Conservation (phyloP, 2,113 vertebrate species). For the Crotalus tigris region DNA sequence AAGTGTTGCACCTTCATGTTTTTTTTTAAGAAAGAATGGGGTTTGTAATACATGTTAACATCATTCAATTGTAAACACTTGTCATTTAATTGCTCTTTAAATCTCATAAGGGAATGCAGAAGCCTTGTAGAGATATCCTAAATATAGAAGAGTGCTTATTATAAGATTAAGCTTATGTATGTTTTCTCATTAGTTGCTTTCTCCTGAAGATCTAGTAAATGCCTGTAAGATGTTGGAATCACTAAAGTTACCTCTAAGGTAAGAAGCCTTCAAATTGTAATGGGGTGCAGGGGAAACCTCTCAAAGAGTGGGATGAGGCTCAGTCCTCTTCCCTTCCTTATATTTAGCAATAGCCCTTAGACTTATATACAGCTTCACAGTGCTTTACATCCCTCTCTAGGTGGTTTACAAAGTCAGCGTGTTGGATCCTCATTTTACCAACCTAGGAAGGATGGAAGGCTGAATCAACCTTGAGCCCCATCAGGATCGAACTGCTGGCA, state of each 20-base stretch:
- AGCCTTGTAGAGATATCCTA: not conserved
- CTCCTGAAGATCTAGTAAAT: constrained; percentile 92
- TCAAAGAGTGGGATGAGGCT: not conserved
- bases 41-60: not conserved
- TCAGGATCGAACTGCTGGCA: not conserved
- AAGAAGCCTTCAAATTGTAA: constrained; percentile 35
- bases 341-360: not conserved
- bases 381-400: not conserved
- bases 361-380: not conserved
- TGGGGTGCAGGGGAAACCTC: not conserved
- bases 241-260: constrained; percentile 90
- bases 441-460: not conserved
- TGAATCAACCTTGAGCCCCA: not conserved
- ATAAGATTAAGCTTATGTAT: constrained; percentile 27
- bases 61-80: not conserved
- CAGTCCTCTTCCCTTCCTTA: not conserved
- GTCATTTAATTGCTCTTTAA: not conserved
- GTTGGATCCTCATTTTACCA: not conserved
- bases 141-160: not conserved
- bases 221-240: constrained; percentile 94
- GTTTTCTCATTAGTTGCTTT: constrained; percentile 69
- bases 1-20: not conserved
- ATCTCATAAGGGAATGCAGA: not conserved
- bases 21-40: not conserved
- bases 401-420: not conserved